Conservation (phyloP, 2,113 vertebrate genomes). For the Boleophthalmus pectinirostris region DNA sequence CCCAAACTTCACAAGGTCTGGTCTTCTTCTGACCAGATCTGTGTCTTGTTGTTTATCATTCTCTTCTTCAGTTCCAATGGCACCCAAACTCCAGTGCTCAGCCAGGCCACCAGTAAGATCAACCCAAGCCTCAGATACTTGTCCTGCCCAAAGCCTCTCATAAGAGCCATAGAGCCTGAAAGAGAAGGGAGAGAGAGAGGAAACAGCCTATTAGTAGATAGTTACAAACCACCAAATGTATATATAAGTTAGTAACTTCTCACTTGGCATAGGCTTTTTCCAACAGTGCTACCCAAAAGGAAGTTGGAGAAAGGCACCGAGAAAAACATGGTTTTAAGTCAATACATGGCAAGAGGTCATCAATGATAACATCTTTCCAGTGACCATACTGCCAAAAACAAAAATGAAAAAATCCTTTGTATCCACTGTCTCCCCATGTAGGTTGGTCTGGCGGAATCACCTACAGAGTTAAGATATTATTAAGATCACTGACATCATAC, state of each 20-base stretch:
- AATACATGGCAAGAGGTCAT: constrained; percentile 91
- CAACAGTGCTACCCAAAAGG: constrained; percentile 92
- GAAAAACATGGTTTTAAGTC: constrained; percentile 91
- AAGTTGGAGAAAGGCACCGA: constrained; percentile 83
- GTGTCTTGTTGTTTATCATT: constrained; percentile 55
- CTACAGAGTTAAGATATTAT: constrained; percentile 63
- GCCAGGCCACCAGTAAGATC: constrained; percentile 91
- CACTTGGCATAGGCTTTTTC: constrained; percentile 99
- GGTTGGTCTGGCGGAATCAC: constrained; percentile 87
- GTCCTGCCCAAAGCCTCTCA: constrained; percentile 92
- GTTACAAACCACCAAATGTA: not conserved
- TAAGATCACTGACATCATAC: not conserved
- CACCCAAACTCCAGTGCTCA: constrained; percentile 83
- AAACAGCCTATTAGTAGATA: not conserved
- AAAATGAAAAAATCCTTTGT: constrained; percentile 85
- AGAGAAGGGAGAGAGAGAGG: too few species aligned
- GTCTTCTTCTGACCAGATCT: constrained; percentile 48
- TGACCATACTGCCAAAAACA: constrained; percentile 87
- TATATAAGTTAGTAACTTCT: constrained; percentile 41
- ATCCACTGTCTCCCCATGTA: constrained; percentile 82
- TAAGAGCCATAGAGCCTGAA: constrained; percentile 89
- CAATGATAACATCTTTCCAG: constrained; percentile 89
- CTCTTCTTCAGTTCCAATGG: constrained; percentile 38
- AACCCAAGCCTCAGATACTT: constrained; percentile 92
- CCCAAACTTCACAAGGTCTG: constrained; percentile 76